Conservation (phyloP, 1,140 invertebrate genomes). For the Psix sp. region DNA sequence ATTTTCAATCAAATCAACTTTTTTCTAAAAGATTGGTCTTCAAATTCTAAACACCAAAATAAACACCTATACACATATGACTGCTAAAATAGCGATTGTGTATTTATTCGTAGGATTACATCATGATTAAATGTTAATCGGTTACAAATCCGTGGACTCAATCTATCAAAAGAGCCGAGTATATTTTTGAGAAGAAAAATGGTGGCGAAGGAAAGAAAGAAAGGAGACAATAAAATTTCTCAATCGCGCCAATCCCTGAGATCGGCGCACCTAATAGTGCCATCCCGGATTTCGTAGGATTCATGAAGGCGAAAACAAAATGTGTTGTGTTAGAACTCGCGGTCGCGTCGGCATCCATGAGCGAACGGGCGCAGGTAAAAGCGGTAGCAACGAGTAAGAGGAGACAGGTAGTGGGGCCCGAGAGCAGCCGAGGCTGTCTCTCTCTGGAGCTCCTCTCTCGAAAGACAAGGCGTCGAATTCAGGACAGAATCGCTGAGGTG, state of each 20-base stretch:
- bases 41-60: too few species aligned
- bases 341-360: constrained; percentile 39
- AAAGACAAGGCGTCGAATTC: constrained; percentile 65
- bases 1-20: too few species aligned
- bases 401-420: constrained; percentile 44
- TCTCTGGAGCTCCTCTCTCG: constrained; percentile 46
- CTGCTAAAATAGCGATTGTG: too few species aligned
- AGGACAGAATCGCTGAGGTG: constrained; percentile 66
- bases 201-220: not conserved
- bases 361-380: constrained; percentile 45
- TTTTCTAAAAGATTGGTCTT: too few species aligned
- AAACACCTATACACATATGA: too few species aligned
- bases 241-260: constrained; percentile 27
- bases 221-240: constrained; percentile 33
- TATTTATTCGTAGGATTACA: too few species aligned
- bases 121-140: too few species aligned
- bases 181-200: too few species aligned
- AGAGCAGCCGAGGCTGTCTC: constrained; percentile 33
- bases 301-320: constrained; percentile 53
- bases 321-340: constrained; percentile 29
- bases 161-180: too few species aligned
- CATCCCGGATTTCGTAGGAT: constrained; percentile 44
- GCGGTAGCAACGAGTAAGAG: constrained; percentile 50
- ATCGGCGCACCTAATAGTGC: constrained; percentile 38
- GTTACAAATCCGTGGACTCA: too few species aligned